A percentile compares a stretch with the other conserved stretches of the same genome.
Conservation (phyloP, 2,888 invertebrate species). For the Selenia dentaria region DNA sequence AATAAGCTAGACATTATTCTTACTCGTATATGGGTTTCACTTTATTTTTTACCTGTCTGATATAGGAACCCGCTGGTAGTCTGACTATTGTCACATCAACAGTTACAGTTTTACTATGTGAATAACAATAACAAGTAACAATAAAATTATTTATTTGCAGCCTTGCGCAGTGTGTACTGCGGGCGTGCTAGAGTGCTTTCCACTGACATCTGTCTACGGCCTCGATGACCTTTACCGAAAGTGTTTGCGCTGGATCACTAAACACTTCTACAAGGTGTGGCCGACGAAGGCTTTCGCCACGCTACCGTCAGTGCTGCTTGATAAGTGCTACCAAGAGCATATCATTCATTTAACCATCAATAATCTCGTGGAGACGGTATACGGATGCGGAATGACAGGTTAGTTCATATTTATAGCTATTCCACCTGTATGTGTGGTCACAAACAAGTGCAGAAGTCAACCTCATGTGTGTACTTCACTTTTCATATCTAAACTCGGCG, state of each 20-base stretch:
- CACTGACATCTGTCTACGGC: conserved; percentile 93
- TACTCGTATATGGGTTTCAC: too few species aligned
- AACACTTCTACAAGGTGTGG: conserved; percentile 94
- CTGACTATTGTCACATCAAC: too few species aligned
- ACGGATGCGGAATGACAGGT: conserved; percentile 90
- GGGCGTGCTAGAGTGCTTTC: conserved; percentile 94
- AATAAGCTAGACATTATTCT: too few species aligned
- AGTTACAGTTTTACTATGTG: too few species aligned
- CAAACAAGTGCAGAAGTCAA: too few species aligned
- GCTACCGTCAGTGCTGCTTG: conserved; percentile 91
- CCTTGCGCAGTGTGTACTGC: conserved; percentile 95
- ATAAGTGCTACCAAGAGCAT: conserved; percentile 93
- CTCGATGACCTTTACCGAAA: conserved; percentile 94
- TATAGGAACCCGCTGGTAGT: too few species aligned
- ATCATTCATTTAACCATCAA: conserved; percentile 91
- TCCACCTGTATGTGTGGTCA: neutral
- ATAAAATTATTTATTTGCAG: conserved; percentile 79
- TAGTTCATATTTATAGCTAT: conserved; percentile 58
- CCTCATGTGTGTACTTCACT: too few species aligned
- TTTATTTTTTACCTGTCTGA: too few species aligned
- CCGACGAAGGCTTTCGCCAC: conserved; percentile 95
- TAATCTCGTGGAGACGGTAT: conserved; percentile 92
- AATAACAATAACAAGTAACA: too few species aligned
- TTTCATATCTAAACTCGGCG: too few species aligned
- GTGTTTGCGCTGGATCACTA: conserved; percentile 94